These are phyloP conservation scores for Drosophila trapezifrons DNA, from an alignment of 1,140 invertebrate genomes.

Conservation along the genomic window DNA sequence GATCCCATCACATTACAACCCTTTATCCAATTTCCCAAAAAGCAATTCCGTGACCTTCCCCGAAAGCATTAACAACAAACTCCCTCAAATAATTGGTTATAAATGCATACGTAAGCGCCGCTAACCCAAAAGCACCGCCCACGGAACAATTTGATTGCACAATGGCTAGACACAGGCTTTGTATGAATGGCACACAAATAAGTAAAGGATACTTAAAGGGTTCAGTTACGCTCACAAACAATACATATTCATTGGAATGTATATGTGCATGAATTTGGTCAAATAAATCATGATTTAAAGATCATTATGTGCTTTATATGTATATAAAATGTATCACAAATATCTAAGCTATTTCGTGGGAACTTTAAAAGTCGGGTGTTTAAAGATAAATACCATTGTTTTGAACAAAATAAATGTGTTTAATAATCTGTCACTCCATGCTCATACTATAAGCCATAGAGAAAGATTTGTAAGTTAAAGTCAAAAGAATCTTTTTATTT, in stretches of 20 bases:
- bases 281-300: slow-evolving; percentile 31
- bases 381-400: slow-evolving; percentile 1
- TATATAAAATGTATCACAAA: neutral
- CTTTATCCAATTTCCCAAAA: slow-evolving; percentile 41
- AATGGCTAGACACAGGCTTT: slow-evolving; percentile 48
- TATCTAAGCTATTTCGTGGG: neutral
- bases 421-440: neutral
- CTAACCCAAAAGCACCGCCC: slow-evolving; percentile 44
- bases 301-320: neutral
- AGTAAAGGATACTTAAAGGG: slow-evolving; percentile 41
- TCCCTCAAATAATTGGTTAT: slow-evolving; percentile 57
- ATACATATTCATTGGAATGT: slow-evolving; percentile 12
- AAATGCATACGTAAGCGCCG: slow-evolving; percentile 65
- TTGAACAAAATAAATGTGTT: neutral
- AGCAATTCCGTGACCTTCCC: slow-evolving; percentile 44
- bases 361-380: neutral
- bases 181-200: slow-evolving; percentile 5
- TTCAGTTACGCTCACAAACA: slow-evolving; percentile 45
- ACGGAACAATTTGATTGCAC: slow-evolving; percentile 63
- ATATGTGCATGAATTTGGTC: neutral
- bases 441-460: neutral
- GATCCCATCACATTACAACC: slow-evolving; percentile 9
- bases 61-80: slow-evolving; percentile 47
- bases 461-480: too few species aligned
- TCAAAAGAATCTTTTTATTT: neutral